These are phyloP conservation scores for Acronicta leporina DNA, from an alignment of 2,888 invertebrate species.

Conservation along the genomic window DNA sequence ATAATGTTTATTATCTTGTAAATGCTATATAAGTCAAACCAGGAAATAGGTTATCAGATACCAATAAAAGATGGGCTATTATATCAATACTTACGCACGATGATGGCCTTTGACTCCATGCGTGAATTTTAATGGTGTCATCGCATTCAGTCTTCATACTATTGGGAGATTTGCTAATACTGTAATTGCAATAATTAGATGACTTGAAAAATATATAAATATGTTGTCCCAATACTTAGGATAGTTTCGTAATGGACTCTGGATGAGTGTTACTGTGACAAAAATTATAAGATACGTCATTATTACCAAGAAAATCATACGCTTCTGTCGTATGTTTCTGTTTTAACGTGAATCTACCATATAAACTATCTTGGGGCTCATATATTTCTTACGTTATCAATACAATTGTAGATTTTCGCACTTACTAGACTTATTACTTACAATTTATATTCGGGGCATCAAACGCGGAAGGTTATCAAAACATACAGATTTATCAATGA, in stretches of 20 bases:
- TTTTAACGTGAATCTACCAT: slow-evolving; percentile 10
- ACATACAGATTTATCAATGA: slow-evolving; percentile 57
- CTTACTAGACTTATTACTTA: slow-evolving; percentile 1
- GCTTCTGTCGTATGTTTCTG: background rate
- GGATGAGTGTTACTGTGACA: too few relatives aligned
- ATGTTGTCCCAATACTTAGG: too few relatives aligned
- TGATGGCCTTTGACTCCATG: slow-evolving; percentile 34
- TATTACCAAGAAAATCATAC: background rate
- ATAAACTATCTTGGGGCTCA: background rate
- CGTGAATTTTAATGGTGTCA: slow-evolving; percentile 44
- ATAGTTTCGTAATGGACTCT: too few relatives aligned
- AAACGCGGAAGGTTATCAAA: slow-evolving; percentile 55
- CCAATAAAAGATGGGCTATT: slow-evolving; percentile 52
- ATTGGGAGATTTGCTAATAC: slow-evolving; percentile 8
- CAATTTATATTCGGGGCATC: slow-evolving; percentile 24
- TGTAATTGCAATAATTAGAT: background rate
- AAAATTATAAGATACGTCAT: too few relatives aligned
- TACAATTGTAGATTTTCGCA: slow-evolving; percentile 16
- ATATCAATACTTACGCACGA: slow-evolving; percentile 51
- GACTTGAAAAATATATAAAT: background rate
- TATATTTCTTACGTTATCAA: slow-evolving; percentile 1
- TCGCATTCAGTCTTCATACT: slow-evolving; percentile 14
- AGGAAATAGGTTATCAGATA: slow-evolving; percentile 51
- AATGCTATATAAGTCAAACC: slow-evolving; percentile 35
- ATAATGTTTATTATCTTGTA: slow-evolving; percentile 19